These are phyloP conservation scores for Dendrophyllia cribrosa DNA, from an alignment of 64 coral and sea anemone genomes.

Conservation along the genomic window DNA sequence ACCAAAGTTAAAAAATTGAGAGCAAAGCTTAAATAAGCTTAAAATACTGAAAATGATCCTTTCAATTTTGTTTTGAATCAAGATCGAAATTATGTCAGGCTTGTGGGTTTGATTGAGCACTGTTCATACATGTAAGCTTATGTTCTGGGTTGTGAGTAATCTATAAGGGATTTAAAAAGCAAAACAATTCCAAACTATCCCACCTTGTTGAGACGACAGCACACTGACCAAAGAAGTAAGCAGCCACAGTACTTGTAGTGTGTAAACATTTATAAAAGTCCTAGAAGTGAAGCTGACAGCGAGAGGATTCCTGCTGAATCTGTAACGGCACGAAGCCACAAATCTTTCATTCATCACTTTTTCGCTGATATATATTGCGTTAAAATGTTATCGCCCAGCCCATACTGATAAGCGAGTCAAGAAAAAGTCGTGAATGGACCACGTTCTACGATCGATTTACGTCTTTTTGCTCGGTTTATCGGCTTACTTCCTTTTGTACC, in stretches of 20 bases:
- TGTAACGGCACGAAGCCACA: slow-evolving; percentile 11
- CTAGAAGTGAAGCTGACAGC: not conserved
- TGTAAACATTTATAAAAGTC: not conserved
- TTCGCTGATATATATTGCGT: not conserved
- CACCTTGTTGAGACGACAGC: not conserved
- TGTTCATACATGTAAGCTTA: not conserved
- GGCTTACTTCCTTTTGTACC: not conserved
- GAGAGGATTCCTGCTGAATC: not conserved
- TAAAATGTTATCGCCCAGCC: slow-evolving; percentile 2
- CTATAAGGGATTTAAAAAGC: not conserved
- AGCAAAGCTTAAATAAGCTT: too few relatives aligned
- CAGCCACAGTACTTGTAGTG: not conserved
- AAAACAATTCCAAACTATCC: not conserved
- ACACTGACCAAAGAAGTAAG: not conserved
- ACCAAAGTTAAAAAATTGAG: too few relatives aligned
- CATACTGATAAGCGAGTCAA: not conserved
- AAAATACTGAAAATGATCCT: too few relatives aligned
- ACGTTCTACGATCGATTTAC: not conserved
- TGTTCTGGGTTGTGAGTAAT: not conserved
- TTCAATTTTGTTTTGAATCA: too few relatives aligned
- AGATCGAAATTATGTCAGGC: too few relatives aligned
- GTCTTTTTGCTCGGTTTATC: not conserved
- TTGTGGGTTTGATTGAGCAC: too few relatives aligned
- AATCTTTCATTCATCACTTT: slow-evolving; percentile 4
- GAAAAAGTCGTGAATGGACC: not conserved